These are phyloP conservation scores for Spea multiplicata DNA, from an alignment of 2,113 vertebrate species.

Conservation along the genomic window DNA sequence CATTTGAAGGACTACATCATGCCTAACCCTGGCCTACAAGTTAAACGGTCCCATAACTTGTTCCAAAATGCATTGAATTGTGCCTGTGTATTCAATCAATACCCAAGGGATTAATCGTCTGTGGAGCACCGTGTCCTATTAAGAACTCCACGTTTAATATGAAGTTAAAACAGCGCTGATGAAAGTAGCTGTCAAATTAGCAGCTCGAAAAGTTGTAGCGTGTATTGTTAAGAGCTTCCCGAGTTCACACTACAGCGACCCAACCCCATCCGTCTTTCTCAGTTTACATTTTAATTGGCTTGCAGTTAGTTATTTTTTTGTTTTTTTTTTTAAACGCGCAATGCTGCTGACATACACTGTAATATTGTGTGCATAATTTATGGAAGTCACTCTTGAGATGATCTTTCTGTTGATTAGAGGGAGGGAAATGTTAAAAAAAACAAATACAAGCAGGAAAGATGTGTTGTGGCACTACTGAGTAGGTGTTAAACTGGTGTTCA, in stretches of 20 bases:
- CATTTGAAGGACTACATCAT: neutral
- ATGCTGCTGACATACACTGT: conserved; percentile 79
- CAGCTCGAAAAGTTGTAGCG: conserved; percentile 69
- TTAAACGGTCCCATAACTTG: neutral
- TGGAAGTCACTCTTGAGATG: conserved; percentile 63
- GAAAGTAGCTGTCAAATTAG: conserved; percentile 80
- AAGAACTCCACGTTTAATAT: conserved; percentile 54
- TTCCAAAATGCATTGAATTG: conserved; percentile 2
- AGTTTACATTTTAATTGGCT: conserved; percentile 87
- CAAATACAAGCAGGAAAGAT: conserved; percentile 18
- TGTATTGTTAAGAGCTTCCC: conserved; percentile 72
- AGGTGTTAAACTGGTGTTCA: conserved; percentile 30
- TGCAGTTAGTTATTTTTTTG: conserved; percentile 78
- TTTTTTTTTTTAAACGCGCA: conserved; percentile 77
- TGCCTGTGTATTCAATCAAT: conserved; percentile 9
- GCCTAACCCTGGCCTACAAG: neutral
- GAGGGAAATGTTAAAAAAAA: conserved; percentile 18
- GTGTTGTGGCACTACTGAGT: conserved; percentile 5
- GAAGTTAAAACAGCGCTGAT: conserved; percentile 59
- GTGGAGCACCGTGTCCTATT: conserved; percentile 53
- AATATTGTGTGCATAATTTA: conserved; percentile 82
- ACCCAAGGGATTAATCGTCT: conserved; percentile 56
- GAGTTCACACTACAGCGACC: conserved; percentile 74
- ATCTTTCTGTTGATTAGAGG: conserved; percentile 59
- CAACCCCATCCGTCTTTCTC: conserved; percentile 78